Conservation (phyloP, 2,888 invertebrate genomes). For the Trichopoda pennipes region DNA sequence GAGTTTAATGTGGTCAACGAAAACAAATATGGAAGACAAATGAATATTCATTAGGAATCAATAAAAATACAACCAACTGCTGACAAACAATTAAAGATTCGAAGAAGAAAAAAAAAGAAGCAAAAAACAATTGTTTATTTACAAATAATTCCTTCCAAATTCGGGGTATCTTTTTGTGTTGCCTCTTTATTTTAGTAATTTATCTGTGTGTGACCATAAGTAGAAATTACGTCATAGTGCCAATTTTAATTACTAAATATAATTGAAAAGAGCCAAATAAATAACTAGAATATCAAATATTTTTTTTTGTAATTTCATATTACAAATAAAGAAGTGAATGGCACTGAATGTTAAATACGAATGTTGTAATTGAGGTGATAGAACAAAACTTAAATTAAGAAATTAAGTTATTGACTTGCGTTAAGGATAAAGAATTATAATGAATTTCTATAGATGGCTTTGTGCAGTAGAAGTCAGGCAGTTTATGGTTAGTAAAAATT, state of each 20-base stretch:
- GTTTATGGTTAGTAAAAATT: too few species aligned
- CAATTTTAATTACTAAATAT: conserved; percentile 46
- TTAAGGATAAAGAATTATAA: too few species aligned
- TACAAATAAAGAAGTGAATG: neutral
- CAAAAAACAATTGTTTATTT: neutral
- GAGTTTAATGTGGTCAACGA: conserved; percentile 32
- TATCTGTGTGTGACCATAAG: conserved; percentile 14
- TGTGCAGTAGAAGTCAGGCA: too few species aligned
- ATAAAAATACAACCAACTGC: conserved; percentile 8
- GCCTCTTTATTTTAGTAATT: neutral
- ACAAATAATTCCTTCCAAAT: conserved; percentile 32
- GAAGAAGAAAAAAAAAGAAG: neutral
- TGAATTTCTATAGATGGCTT: too few species aligned
- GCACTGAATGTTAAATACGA: too few species aligned
- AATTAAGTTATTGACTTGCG: too few species aligned
- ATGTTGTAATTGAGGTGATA: too few species aligned
- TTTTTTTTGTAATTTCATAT: neutral
- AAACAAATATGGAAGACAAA: conserved; percentile 47
- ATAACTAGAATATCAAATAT: conserved; percentile 3
- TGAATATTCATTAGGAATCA: conserved; percentile 51
- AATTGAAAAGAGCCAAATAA: conserved; percentile 15
- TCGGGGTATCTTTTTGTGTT: conserved; percentile 17
- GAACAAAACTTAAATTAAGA: too few species aligned
- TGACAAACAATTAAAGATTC: conserved; percentile 10
- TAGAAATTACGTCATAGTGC: conserved; percentile 39